Evolutionary conservation across 2,888 invertebrate species (phyloP), one percentile per base, ranked within the genome.

Genomic region (Troglohyphantes excavatus): DNA sequence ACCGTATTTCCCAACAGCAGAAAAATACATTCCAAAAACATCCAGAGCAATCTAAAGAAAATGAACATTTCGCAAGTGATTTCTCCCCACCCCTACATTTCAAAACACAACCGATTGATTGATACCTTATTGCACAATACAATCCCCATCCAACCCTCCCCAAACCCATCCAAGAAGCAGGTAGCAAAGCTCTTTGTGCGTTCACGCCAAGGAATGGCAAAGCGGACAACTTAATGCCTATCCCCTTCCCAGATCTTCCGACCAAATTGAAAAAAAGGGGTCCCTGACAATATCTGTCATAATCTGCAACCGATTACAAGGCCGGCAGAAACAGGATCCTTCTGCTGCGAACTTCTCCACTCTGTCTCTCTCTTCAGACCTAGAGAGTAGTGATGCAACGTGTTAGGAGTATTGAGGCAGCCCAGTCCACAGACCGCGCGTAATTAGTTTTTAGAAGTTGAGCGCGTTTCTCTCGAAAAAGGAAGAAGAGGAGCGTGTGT

Each of bases 311-410:
- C 46, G 46, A 46, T 23, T 26, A 72, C 27, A 33, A 29, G 68
- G 33, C 19, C 21, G 39, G 19, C 33, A n/a, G 68, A 46, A 72
- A 46, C 72, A 53, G 53, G 26, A 65, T 65, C 65, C 65, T 13
- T 63, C 21, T 73, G 46, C 26, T 78, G 21, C 78, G 13, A 65
- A 59, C 59, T 27, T 46, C 23, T 53, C 53, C n/a, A n/a, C n/a
- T n/a, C n/a, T n/a, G n/a, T n/a, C n/a, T n/a, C n/a, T n/a, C n/a
- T n/a, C n/a, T n/a, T n/a, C n/a, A n/a, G n/a, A n/a, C n/a, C n/a
- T n/a, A n/a, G n/a, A n/a, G n/a, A n/a, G n/a, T n/a, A n/a, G n/a
- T 76, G 76, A 76, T 76, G 76, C 63, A 76, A 76, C 29, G 33
- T 21, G n/a, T 39, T 33, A 19, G 39, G 39, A 23, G 39, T 23